Conservation (phyloP, 2,888 invertebrate genomes). For the Perizoma flavofasciatum region DNA sequence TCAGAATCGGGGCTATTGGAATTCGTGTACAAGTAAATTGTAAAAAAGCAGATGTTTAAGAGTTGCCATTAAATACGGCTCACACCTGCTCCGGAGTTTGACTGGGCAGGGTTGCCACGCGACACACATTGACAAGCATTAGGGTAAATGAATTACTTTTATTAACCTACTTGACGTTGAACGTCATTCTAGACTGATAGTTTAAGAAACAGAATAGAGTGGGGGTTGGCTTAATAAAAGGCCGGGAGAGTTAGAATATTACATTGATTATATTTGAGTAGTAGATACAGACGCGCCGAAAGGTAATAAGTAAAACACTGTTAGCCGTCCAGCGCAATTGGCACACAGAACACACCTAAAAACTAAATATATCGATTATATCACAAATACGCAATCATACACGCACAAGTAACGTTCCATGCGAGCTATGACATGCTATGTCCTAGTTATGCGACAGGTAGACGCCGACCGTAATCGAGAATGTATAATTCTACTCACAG, state of each 20-base stretch:
- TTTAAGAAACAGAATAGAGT: neutral
- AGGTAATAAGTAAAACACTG: constrained; percentile 15
- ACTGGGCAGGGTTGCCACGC: constrained; percentile 48
- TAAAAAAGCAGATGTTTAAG: constrained; percentile 78
- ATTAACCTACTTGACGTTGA: neutral
- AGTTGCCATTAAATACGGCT: constrained; percentile 63
- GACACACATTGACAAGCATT: constrained; percentile 37
- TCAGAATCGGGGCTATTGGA: constrained; percentile 64
- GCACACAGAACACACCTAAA: constrained; percentile 48
- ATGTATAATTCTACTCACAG: constrained; percentile 49
- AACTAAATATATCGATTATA: constrained; percentile 67
- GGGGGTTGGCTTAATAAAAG: constrained; percentile 15
- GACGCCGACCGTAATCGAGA: constrained; percentile 63
- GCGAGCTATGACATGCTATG: constrained; percentile 76
- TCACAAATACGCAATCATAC: constrained; percentile 74
- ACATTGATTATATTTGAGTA: too few relatives aligned
- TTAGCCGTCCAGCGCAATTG: constrained; percentile 33
- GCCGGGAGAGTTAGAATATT: neutral
- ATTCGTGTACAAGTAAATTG: constrained; percentile 68
- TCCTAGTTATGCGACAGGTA: constrained; percentile 77
- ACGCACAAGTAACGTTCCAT: constrained; percentile 65
- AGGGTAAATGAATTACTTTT: constrained; percentile 31
- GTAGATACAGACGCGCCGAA: too few relatives aligned
- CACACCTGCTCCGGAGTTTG: constrained; percentile 68
- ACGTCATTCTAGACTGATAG: neutral